Conservation (phyloP, 2,888 invertebrate species). For the Bombylius discolor region DNA sequence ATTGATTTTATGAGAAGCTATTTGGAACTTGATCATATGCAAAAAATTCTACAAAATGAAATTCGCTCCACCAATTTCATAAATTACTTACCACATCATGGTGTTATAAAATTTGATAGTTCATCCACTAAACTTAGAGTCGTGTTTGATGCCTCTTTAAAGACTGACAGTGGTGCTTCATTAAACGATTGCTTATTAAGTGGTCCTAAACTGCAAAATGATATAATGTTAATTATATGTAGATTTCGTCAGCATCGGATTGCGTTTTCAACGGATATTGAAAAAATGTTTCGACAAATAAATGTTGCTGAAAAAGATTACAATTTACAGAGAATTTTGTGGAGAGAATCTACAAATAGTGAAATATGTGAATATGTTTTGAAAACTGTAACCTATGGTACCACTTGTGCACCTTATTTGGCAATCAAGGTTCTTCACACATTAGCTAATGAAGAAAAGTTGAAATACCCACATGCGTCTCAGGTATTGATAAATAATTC, state of each 20-base stretch:
- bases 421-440: neutral
- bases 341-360: neutral
- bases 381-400: constrained; percentile 3
- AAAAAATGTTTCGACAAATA: neutral
- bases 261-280: constrained; percentile 1
- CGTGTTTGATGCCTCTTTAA: constrained; percentile 4
- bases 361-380: neutral
- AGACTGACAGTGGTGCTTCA: neutral
- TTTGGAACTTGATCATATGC: neutral
- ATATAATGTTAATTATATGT: neutral
- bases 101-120: neutral
- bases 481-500: neutral
- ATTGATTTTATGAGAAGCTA: neutral
- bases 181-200: neutral
- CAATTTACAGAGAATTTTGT: constrained; percentile 1
- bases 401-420: constrained; percentile 1
- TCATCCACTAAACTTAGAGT: constrained; percentile 1
- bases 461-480: constrained; percentile 6
- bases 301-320: neutral
- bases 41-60: neutral
- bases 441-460: neutral
- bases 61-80: no score
- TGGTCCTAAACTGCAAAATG: constrained; percentile 1
- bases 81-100: constrained; percentile 5
- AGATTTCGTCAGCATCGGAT: neutral